Evolutionary conservation across 2,113 vertebrate species (phyloP), one percentile per base, ranked within the genome.

Genomic region (Morone saxatilis): DNA sequence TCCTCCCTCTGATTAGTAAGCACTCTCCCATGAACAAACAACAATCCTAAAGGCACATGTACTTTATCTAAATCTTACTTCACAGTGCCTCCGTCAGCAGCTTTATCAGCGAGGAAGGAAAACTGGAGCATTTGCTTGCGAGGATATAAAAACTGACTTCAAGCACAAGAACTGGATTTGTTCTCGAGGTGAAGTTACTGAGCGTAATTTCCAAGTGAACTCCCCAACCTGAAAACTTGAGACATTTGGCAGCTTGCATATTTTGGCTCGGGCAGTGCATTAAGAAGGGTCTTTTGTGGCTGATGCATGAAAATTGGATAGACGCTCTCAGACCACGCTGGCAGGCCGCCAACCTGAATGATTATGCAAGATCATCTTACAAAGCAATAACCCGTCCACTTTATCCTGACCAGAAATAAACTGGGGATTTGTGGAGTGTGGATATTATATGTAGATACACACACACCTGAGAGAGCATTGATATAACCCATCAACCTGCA

Each of bases 361-460:
- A 93, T 95, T 94, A 89, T 66, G 80, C 87, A 94, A 94, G 89
- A 93, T 94, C 82, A 76, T 86, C 85, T 93, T 90, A 92, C 94
- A 91, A 88, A 86, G 87, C 90, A 89, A 89, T 88, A 92, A 91
- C 75, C 59, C 19, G n/a, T 76, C 68, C 78, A 62, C 76, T 78
- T 83, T 76, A 89, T 81, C 61, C 80, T 71, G 25, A 80, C 40
- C 61, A 78, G 62, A 80, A 86, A 79, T 67, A 59, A 86, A 86
- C 47, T 74, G 31, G 25, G 67, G 63, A 40, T 38, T 50, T 54
- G 57, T 56, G 38, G 22, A 69, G 45, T 68, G 74, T 45, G 50
- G 74, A 65, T 71, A 56, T 40, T 31, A 16, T 12, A 59, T 73
- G 41, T 63, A 56, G 62, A n/a, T n/a, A n/a, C 68, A 47, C 22